Evolutionary conservation across 2,113 vertebrate genomes (phyloP), one percentile per base, ranked within the genome.

Genomic region (Eptesicus fuscus): DNA sequence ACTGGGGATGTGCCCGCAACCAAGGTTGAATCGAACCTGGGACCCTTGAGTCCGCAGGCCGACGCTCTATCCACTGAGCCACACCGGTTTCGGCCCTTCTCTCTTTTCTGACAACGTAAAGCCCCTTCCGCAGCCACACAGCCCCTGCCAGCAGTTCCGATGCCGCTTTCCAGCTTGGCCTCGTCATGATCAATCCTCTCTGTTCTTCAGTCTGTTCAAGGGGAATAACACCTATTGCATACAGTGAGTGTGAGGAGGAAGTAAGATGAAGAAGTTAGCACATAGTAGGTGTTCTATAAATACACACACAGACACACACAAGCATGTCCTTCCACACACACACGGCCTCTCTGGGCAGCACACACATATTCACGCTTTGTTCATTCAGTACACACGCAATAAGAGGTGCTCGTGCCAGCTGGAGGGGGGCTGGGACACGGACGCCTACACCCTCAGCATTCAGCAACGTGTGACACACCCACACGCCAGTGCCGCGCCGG

Each of bases 401-500:
- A 9, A 67, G 67, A 35, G 7, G 1, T 2, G 42, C 70, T 63
- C n/a, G 4, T 0, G 2, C 22, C 9, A 0, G 42, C 61, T 2
- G 5, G 1, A 51, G 2, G 18, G 70, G 37, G n/a, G 30, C 23
- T 2, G 0, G 51, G 49, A 40, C 23, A 23, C 0, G 0, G 51
- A 25, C 35, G 1, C 25, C 18, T 9, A 35, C 20, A 1, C n/a
- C 32, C 32, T 5, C 1, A 4, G 42, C 1, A 2, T 12, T 56
- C 28, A 73, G 49, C 17, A 14, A 0, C 2, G 1, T 0, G 42
- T 5, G 69, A 32, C 79, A 12, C 56, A 32, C 42, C 3, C 13
- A 2, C 30, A 16, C 2, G 0, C 22, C 7, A 4, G 59, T 35
- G 28, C 37, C 37, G 2, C 0, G 0, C 44, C 40, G 22, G 10